phyloP scores from a whole-genome alignment of 1,140 invertebrate species.

The Lysiphlebus fabarum region DNA sequence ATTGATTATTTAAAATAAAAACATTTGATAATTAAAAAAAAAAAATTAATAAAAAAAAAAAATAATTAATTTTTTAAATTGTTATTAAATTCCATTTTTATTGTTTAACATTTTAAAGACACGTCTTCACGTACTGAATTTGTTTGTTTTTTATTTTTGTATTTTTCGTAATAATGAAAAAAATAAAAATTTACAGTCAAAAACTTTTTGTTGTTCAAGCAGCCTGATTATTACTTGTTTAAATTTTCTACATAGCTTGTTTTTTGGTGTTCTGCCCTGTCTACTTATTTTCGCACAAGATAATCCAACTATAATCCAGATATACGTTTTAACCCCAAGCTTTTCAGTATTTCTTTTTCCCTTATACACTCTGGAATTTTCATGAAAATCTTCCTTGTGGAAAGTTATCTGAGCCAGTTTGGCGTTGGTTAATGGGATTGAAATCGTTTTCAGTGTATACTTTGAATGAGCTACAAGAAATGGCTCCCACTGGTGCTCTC shows the following conservation, averaged over 20 bases:
- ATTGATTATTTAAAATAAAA: too few relatives aligned
- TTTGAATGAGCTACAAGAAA: background rate
- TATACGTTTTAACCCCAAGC: background rate
- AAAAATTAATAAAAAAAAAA: too few relatives aligned
- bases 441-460: slow-evolving; percentile 16
- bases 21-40: too few relatives aligned
- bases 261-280: background rate
- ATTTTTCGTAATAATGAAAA: too few relatives aligned
- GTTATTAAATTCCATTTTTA: too few relatives aligned
- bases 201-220: too few relatives aligned
- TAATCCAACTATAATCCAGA: slow-evolving; percentile 28
- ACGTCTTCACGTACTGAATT: too few relatives aligned
- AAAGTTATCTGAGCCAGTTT: slow-evolving; percentile 19
- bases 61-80: too few relatives aligned
- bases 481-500: background rate
- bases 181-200: too few relatives aligned
- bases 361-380: slow-evolving; percentile 5
- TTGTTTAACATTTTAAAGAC: too few relatives aligned
- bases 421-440: slow-evolving; percentile 20
- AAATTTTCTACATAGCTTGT: background rate
- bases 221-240: too few relatives aligned
- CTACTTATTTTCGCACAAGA: slow-evolving; percentile 9
- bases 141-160: too few relatives aligned
- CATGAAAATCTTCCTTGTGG: slow-evolving; percentile 18
- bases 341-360: background rate